Evolutionary conservation across 1,140 invertebrate genomes (phyloP), one percentile per base, ranked within the genome.

Genomic region (Drosophila leontia): DNA sequence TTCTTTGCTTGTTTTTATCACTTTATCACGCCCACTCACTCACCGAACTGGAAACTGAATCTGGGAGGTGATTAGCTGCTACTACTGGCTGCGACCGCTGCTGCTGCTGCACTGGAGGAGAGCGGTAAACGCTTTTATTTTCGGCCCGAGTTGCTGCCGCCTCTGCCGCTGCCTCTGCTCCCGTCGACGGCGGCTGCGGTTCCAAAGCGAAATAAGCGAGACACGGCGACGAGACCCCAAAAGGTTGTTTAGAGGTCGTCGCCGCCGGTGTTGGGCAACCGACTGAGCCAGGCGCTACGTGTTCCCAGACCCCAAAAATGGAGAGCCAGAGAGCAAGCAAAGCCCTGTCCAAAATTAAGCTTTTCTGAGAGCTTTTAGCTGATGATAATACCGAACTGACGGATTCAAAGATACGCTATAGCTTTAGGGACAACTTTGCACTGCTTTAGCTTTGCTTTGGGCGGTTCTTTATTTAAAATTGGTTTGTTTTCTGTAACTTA

Each of bases 211-310:
- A 85, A 76, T 67, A 86, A 82, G 70, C 59, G 80, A 86, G 64
- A 80, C 80, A 58, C 50, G 69, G 70, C 79, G 62, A 83, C 80
- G 65, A 81, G 77, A 82, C 85, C 75, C 75, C 85, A 90, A 85
- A 90, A 90, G 85, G 85, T 90, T 90, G 85, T 90, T 90, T 90
- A 64, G 85, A 90, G 85, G 85, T 90, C 85, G 85, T 90, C 59
- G 61, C 74, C 72, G 69, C 53, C 84, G 65, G 84, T 88, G 84
- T 90, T 88, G 84, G 69, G 61, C 80, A 90, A 71, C 58, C 62
- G 57, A 63, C 42, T 64, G 76, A 57, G 48, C 84, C 82, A 87
- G 75, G 63, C 65, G 69, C 51, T 35, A 7, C 61, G 69, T 83
- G 82, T 71, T 45, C 67, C 72, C 69, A 71, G 59, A 87, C 39